Base-by-base conservation (phyloP, 1,140 invertebrate species). In the Coboldia fuscipes region DNA sequence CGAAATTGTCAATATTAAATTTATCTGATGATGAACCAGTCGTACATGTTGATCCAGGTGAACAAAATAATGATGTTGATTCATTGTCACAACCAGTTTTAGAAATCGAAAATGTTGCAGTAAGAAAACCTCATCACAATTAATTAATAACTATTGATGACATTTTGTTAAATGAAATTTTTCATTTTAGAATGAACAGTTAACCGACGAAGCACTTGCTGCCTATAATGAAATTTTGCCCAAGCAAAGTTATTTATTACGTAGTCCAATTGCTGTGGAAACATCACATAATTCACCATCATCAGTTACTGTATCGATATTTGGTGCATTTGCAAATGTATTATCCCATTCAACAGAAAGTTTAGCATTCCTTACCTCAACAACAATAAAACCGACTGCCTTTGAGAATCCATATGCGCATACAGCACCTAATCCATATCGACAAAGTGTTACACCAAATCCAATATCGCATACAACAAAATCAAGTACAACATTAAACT, bases 261-360 rank as follows among this genome's bases (percentile, higher is more conserved):
- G 30, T 12, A 36, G 17, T 29, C 30, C 32, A 33, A 57, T 61
- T 47, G 60, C 57, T 42, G 58, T 63, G 46, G 60, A 62, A 46
- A 57, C 58, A 32, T 60, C 56, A 40, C 49, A 61, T 41, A 57
- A 62, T 40, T 31, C 32, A 9, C 60, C 60, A 39, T 58, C 57
- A 33, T 61, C 59, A 43, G 60, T 61, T 44, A 63, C 61, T 37
- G 57, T 63, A 41, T 63, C 61, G 37, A 63, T 63, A 43, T 63
- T 61, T 47, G 61, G 61, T 50, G 61, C 60, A 47, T 46, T 63
- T 49, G 59, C 61, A 48, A 59, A 63, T 41, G 62, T 63, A 44
- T 56, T 63, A 10, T 39, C 38, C 13, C 31, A 39, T 18, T 30
- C 33, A 21, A 38, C 37, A 4, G 37, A 38, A 38, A 39, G 26